Base-by-base conservation (phyloP, 2,888 invertebrate genomes). In the Macrosiphum euphorbiae region DNA sequence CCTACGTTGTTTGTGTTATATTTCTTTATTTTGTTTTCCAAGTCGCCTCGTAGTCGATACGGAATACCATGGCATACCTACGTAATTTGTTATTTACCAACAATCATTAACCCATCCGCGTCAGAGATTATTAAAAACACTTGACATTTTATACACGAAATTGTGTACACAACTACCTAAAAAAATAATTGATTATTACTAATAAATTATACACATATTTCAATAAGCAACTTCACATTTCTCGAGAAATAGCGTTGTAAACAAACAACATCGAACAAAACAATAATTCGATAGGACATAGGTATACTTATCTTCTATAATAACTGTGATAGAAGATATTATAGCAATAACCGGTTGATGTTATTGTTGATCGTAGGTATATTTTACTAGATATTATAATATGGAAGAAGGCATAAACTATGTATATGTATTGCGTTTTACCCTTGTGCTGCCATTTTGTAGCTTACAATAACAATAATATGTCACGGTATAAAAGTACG, bases 51-150 rank as follows among this genome's bases (percentile, higher is more conserved):
- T 35, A 35, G 35, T 78, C 35, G 35, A 35, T 78, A 20, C 78
- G 78, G 7, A 20, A 78, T 78, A 78, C 78, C 78, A 78, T 78
- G n/a, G 1, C 67, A 78, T 78, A 7, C 78, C 35, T 35, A 78
- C 78, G 78, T 78, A 78, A 78, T 78, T 78, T 78, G n/a, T 35
- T 88, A 55, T 88, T 88, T 88, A 88, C 26, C 26, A 55, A 88
- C 26, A 24, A 52, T 52, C 35, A 35, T 35, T 35, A 88, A 41
- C 88, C 28, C 26, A 41, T 50, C 55, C 13, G 13, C 26, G 55
- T 88, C 88, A 58, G 26, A 55, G 35, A 52, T 52, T 35, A 24
- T 52, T 88, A 11, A 88, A 41, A 88, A 55, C 55, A 88, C 88
- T 88, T 88, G 55, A 88, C 24, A 58, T 58, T 26, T 58, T 26